Evolutionary conservation across 2,797 vertebrate species (phyloP).

Genomic region (Acrocephalus scirpaceus): DNA sequence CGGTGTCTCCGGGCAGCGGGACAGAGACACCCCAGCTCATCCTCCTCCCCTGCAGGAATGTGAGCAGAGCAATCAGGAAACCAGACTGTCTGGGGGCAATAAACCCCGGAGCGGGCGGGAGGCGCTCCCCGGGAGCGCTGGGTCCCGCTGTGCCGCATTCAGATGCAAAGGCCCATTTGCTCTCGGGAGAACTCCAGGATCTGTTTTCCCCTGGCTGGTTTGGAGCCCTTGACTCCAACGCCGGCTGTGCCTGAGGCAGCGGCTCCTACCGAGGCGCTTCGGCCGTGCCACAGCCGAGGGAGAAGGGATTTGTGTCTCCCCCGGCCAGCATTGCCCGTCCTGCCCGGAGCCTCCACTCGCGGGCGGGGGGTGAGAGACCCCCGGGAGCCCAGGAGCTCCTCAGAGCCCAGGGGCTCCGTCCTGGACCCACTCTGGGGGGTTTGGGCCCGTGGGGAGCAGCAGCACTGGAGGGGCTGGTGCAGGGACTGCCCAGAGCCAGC

Average conservation of each 20-base stretch:
- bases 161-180: slow-evolving; percentile 41
- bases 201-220: not conserved
- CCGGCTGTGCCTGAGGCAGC: rapidly evolving
- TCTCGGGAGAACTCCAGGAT: not conserved
- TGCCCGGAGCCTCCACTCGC: not conserved
- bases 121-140: not conserved
- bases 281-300: rapidly evolving
- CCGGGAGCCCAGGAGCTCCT: not conserved
- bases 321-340: not conserved
- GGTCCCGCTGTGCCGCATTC: slow-evolving; percentile 59
- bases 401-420: not conserved
- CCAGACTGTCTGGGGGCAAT: slow-evolving; percentile 74
- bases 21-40: slow-evolving; percentile 21
- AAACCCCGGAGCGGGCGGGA: slow-evolving; percentile 61
- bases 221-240: not conserved
- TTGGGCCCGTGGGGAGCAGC: not conserved
- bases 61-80: slow-evolving; percentile 73
- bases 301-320: not conserved
- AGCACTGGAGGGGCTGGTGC: not conserved
- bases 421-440: rapidly evolving
- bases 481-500: rapidly evolving
- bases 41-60: slow-evolving; percentile 65
- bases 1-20: rapidly evolving
- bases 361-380: not conserved
- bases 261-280: not conserved